Base-by-base conservation (phyloP, 2,113 vertebrate genomes). In the Cairina moschata region DNA sequence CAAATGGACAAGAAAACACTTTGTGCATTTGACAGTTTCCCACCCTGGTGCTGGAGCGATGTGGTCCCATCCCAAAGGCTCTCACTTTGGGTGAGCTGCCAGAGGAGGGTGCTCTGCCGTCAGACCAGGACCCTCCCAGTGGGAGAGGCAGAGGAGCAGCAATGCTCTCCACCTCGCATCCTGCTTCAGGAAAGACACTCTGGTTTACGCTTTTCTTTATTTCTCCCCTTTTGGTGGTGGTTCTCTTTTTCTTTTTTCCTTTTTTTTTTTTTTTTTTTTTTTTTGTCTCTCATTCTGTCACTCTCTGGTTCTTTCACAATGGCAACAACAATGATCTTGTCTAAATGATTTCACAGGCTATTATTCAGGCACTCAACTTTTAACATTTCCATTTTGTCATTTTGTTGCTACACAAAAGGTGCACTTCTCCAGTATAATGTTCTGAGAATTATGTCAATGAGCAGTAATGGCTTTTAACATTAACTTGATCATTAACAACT, bases 61-160 rank as follows among this genome's bases (percentile, higher is more conserved):
- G 9, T 0, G 3, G n/a, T 86, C 55, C 75, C 42, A 54, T 59
- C 82, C 80, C 32, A 2, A 5, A 21, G 6, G 40, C 29, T 83
- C 66, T 97, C 97, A 96, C 98, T 98, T 99, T 98, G 97, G 98
- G 98, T 97, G 90, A 96, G 97, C 96, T 98, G 98, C 98, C 98
- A 98, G 98, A 97, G 95, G 98, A 98, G 98, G 98, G 98, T 98
- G 98, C 98, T 97, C 98, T 98, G 94, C 82, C 97, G 98, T 98
- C 98, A 97, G 97, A 74, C 11, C 92, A 97, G 97, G 97, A 88
- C 90, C 83, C 77, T 97, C 86, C 83, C 90, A 96, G 77, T 21
- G 77, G 74, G 67, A 94, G 75, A 94, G 88, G 75, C 79, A 93
- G 81, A 90, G 59, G 91, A 96, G 80, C 22, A 86, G 73, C 85